These are phyloP conservation scores for Gymnoscelis rufifasciata DNA, from an alignment of 2,888 invertebrate genomes.

Conservation along the genomic window DNA sequence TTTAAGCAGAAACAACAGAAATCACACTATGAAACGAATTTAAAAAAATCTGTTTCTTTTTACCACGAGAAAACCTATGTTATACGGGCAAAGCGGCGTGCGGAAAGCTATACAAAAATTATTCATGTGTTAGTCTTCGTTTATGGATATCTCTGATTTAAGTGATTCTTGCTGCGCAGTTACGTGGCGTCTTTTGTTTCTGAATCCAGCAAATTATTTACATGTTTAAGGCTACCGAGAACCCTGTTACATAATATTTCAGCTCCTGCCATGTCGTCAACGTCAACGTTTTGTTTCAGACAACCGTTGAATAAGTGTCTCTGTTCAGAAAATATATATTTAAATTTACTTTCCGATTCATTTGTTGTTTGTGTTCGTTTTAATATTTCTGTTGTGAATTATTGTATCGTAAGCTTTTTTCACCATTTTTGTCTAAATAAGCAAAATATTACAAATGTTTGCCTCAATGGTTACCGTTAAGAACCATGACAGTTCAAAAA, in stretches of 20 bases:
- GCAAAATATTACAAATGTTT: not conserved
- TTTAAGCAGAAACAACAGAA: no score
- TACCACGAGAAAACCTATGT: no score
- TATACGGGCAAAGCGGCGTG: no score
- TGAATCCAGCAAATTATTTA: conserved; percentile 2
- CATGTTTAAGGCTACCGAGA: conserved; percentile 4
- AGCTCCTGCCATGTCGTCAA: conserved; percentile 9
- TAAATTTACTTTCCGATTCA: conserved; percentile 3
- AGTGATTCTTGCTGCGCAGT: not conserved
- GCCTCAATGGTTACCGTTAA: not conserved
- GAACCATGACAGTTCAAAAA: no score
- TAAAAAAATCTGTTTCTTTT: no score
- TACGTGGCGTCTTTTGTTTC: conserved; percentile 8
- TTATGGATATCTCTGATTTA: not conserved
- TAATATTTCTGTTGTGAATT: conserved; percentile 3
- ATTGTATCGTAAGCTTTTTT: not conserved
- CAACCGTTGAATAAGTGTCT: conserved; percentile 2
- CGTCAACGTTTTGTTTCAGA: conserved; percentile 9
- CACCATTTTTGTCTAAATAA: no score
- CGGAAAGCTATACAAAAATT: no score
- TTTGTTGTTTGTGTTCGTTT: conserved; percentile 3
- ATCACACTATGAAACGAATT: no score
- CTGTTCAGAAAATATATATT: conserved; percentile 11
- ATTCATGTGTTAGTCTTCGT: no score
- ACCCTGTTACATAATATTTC: conserved; percentile 11